Conservation (phyloP, 30 jellyfish, hydroid and myxozoan species). For the Pseudorhiza aurosa region DNA sequence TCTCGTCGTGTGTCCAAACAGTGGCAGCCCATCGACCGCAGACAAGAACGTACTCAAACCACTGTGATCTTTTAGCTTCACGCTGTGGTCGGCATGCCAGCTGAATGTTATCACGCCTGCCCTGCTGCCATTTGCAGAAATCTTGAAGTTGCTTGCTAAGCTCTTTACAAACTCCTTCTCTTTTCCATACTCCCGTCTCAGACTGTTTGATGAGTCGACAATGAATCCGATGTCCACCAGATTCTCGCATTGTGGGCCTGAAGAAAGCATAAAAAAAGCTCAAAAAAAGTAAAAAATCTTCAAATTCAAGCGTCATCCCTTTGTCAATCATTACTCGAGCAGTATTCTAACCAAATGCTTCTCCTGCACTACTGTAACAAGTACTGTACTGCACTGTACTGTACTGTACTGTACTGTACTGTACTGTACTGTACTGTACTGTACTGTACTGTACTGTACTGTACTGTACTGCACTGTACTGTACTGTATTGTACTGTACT, state of each 20-base stretch:
- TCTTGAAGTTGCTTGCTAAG: slow-evolving; percentile 39
- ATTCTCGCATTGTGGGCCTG: slow-evolving; percentile 64
- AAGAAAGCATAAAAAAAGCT: too few species aligned
- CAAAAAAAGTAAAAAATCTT: too few species aligned
- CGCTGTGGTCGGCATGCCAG: slow-evolving; percentile 60
- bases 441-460: too few species aligned
- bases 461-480: too few species aligned
- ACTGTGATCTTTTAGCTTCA: slow-evolving; percentile 48
- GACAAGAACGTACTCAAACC: slow-evolving; percentile 11
- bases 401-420: too few species aligned
- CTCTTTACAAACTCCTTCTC: slow-evolving; percentile 60
- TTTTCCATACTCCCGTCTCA: slow-evolving; percentile 57
- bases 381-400: too few species aligned
- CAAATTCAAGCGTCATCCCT: too few species aligned
- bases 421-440: too few species aligned
- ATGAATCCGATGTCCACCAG: slow-evolving; percentile 62
- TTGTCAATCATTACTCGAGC: too few species aligned
- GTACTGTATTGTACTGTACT: too few species aligned
- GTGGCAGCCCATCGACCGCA: slow-evolving; percentile 66
- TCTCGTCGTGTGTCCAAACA: slow-evolving; percentile 76
- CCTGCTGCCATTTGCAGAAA: slow-evolving; percentile 58
- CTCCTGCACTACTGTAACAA: too few species aligned
- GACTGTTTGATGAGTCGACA: slow-evolving; percentile 74
- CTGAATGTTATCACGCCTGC: slow-evolving; percentile 75
- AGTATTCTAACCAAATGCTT: too few species aligned